Evolutionary conservation across 2,113 vertebrate genomes (phyloP), one percentile per base, ranked within the genome.

Genomic region (Hydropotes inermis): DNA sequence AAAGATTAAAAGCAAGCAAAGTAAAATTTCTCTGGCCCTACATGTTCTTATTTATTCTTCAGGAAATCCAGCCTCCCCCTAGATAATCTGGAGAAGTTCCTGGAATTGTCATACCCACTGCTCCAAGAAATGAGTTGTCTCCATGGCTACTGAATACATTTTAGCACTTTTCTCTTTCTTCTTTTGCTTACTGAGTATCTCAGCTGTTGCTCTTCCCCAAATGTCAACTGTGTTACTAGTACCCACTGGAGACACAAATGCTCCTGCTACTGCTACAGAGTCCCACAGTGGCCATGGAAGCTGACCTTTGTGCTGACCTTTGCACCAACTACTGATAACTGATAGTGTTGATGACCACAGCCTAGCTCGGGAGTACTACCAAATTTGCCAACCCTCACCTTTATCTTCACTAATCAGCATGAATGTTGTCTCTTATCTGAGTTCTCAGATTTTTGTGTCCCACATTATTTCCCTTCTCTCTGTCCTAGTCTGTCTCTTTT

Each of bases 81-180:
- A 55, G 10, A 94, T 45, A 43, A 84, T 76, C 79, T 93, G 81
- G 54, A 74, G 57, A 74, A 67, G 52, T 84, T 88, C 50, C 64
- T 81, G 57, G 7, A 95, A 97, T 54, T 95, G 47, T 76, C 94
- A 91, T 79, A 67, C 30, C 8, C 86, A 57, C 36, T 92, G 79
- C n/a, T 61, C 14, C 30, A 28, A 83, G 93, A 81, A 90, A 39
- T 74, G 94, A 43, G 6, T 89, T 84, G 94, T 97, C 61, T 95
- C 94, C 85, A 90, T 95, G 87, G 82, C 54, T 92, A 88, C 97
- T 52, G 55, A 28, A 64, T 87, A 52, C 83, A 64, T 94, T 94
- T 87, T 87, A 74, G 39, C 39, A 57, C 45, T 81, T 96, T 85
- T 67, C 39, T 33, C 52, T 74, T 88, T 82, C 57, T 97, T 81